Conservation (phyloP, 2,797 vertebrate species). For the Brachyalestes nurse region DNA sequence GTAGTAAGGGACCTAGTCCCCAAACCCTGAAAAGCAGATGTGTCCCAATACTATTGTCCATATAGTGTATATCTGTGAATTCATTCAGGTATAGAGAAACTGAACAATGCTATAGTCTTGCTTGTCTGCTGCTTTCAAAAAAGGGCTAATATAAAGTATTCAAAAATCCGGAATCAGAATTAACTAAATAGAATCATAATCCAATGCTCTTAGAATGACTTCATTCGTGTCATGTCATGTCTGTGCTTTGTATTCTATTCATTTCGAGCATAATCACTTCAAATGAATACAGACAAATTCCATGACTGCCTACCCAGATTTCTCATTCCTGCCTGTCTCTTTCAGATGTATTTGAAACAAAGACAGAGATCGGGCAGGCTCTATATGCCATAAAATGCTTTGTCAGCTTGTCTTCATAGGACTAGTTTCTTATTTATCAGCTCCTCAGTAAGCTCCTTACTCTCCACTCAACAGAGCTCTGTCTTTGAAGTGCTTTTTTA, state of each 20-base stretch:
- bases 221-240: neutral
- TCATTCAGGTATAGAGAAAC: too few species aligned
- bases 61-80: too few species aligned
- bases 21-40: too few species aligned
- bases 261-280: neutral
- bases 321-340: neutral
- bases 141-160: too few species aligned
- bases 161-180: too few species aligned
- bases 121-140: too few species aligned
- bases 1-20: too few species aligned
- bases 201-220: too few species aligned
- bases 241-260: neutral
- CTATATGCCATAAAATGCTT: constrained; percentile 22
- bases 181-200: too few species aligned
- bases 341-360: constrained; percentile 13
- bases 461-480: constrained; percentile 34
- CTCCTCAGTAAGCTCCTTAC: constrained; percentile 39
- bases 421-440: constrained; percentile 28
- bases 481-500: constrained; percentile 36
- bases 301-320: neutral
- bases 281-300: neutral
- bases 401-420: constrained; percentile 45
- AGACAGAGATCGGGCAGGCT: constrained; percentile 38
- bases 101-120: too few species aligned
- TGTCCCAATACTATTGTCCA: too few species aligned